Base-by-base conservation (phyloP, 1,140 invertebrate genomes). In the Zaprionus capensis region DNA sequence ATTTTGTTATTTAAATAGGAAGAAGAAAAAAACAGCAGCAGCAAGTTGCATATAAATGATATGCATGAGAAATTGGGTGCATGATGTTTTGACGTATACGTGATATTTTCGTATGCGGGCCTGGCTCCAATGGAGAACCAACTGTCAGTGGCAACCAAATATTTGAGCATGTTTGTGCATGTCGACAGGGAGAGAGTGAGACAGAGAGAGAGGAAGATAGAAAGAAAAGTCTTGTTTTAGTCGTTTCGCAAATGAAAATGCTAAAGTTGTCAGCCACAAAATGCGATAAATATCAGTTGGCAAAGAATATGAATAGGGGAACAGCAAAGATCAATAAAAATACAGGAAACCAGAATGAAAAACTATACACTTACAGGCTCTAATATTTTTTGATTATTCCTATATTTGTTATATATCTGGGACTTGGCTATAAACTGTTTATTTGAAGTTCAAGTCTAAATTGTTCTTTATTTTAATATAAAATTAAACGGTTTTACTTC, bases 1-100 rank as follows among this genome's bases (percentile, higher is more conserved):
- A 83, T 71, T 80, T 69, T 79, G 65, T 81, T 79, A 82, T 86
- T 87, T 81, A 87, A 88, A 83, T 87, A 71, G 68, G 67, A 75
- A 71, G 65, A 68, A n/a, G 17, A 17, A 17, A 46, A 44, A 7
- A 9, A 3, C n/a, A 44, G n/a, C 41, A 9, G 7, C n/a, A 46
- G n/a, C 41, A 46, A 71, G 63, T 80, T 82, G 70, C 76, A 86
- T 70, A 74, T 80, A 80, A 80, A 83, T 80, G 51, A 71, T 65
- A 69, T 80, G 73, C 69, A 80, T 71, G 63, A 61, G 64, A 36
- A 34, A 70, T 69, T 68, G 36, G 57, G 28, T 38, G 36, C 66
- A 62, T 69, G 28, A 34, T 38, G 34, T 56, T 53, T 34, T 63
- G 73, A 71, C 73, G 73, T 65, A 71, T 71, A 71, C 73, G 61